A percentile compares a stretch with the other conserved stretches of the same genome.
phyloP scores from a whole-genome alignment of 2,797 vertebrate genomes.

The Acestrorhynchus altus region DNA sequence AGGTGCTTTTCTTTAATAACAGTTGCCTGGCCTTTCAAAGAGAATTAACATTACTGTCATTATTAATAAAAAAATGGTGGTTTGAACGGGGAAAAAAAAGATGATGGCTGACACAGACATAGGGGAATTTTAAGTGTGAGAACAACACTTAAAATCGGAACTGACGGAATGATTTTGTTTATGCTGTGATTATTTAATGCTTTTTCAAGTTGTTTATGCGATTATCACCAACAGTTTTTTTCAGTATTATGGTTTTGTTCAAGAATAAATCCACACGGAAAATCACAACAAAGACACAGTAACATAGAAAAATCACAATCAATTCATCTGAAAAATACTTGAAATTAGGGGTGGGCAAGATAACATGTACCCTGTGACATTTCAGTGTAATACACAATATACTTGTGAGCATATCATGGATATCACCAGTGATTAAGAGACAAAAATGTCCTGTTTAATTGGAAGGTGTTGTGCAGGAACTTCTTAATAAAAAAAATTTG shows the following conservation, averaged over 20 bases:
- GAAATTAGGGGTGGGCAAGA: too few species aligned
- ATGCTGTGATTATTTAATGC: constrained; percentile 55
- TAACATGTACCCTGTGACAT: too few species aligned
- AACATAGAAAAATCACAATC: constrained; percentile 16
- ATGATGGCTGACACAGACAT: constrained; percentile 60
- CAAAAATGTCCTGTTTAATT: too few species aligned
- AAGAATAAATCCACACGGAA: constrained; percentile 15
- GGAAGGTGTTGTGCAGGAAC: too few species aligned
- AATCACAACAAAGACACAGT: constrained; percentile 12
- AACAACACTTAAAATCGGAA: constrained; percentile 49
- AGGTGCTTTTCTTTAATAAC: constrained; percentile 78
- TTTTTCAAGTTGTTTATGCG: neutral
- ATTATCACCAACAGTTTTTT: constrained; percentile 10
- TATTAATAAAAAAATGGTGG: constrained; percentile 8
- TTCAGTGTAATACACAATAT: too few species aligned
- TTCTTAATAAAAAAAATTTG: too few species aligned
- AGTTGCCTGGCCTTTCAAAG: constrained; percentile 64
- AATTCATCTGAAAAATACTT: neutral
- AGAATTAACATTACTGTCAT: constrained; percentile 39
- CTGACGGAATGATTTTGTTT: constrained; percentile 47
- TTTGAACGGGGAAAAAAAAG: constrained; percentile 8
- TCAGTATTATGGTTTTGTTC: neutral
- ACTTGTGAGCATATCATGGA: too few species aligned
- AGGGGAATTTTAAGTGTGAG: constrained; percentile 2
- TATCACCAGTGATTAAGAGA: too few species aligned